Base-by-base conservation (phyloP, 37 sponge, comb jelly and placozoan genomes). In the Spongilla lacustris region DNA sequence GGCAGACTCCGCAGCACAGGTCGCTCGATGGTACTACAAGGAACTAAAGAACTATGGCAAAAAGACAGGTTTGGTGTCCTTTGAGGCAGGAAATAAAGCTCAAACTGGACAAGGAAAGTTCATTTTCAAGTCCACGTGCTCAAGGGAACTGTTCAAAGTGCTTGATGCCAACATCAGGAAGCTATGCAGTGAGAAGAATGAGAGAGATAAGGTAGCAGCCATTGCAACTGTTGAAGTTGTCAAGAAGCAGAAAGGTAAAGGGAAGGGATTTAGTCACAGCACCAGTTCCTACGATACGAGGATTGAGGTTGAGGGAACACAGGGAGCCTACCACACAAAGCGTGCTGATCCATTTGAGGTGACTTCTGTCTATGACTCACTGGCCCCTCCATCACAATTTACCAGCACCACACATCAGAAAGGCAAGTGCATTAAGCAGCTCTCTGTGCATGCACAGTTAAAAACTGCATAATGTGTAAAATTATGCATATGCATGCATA, bases 61-160 rank as follows among this genome's bases (percentile, higher is more conserved):
- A 71, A 50, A 80, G 23, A 72, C 80, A 19, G 85, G 83, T 27
- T 23, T 71, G 27, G 85, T 94, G 31, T 73, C 81, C 73, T 82
- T 94, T 88, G 89, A 91, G 66, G 68, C 74, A 69, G 95, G 91
- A 2, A 72, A 73, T 26, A 50, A 66, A 33, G 50, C 82, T 13
- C 36, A 25, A 77, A 77, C 73, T 50, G 83, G 86, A 12, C 31
- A 48, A 41, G 86, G 75, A 13, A 85, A 36, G 28, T 73, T 89
- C 25, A 74, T 84, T 13, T 86, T 86, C n/a, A 36, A 71, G 37
- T 82, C 92, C 12, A 74, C 79, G 37, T 74, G 79, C 28, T 73
- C 91, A 21, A 84, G 77, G 70, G 89, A 94, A 66, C 82, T 94
- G n/a, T 94, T 94, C 81, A 77, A 75, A 11, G 76, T 81, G 68